A percentile compares a stretch with the other conserved stretches of the same genome.
Evolutionary conservation across 1,140 invertebrate genomes (phyloP).

Genomic region (Vanessa atalanta): DNA sequence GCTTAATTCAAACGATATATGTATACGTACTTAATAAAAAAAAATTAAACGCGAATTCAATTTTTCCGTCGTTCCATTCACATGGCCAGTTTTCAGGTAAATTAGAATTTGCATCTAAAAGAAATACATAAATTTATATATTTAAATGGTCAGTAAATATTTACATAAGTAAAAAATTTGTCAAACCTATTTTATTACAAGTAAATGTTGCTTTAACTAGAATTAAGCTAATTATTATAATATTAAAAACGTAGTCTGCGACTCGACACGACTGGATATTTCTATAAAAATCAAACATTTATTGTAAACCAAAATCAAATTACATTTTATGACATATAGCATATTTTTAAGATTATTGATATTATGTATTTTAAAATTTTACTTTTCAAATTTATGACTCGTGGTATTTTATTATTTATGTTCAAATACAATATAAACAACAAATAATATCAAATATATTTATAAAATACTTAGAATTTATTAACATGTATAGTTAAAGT

Average conservation of each 20-base stretch:
- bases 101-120: conserved; percentile 2
- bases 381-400: too few relatives aligned
- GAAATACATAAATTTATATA: neutral
- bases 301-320: neutral
- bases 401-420: too few relatives aligned
- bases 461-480: too few relatives aligned
- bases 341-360: too few relatives aligned
- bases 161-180: neutral
- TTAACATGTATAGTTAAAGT: too few relatives aligned
- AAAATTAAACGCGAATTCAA: conserved; percentile 61
- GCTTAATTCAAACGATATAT: conserved; percentile 3
- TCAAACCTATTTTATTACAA: neutral
- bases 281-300: neutral
- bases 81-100: conserved; percentile 47
- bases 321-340: too few relatives aligned
- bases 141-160: neutral
- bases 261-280: neutral
- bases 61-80: conserved; percentile 53
- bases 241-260: neutral
- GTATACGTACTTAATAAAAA: conserved; percentile 61
- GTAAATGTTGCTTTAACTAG: neutral
- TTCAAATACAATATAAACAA: too few relatives aligned
- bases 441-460: too few relatives aligned
- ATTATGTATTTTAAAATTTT: too few relatives aligned
- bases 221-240: neutral